phyloP scores from a whole-genome alignment of 2,888 invertebrate species.

The Molorchus minor region DNA sequence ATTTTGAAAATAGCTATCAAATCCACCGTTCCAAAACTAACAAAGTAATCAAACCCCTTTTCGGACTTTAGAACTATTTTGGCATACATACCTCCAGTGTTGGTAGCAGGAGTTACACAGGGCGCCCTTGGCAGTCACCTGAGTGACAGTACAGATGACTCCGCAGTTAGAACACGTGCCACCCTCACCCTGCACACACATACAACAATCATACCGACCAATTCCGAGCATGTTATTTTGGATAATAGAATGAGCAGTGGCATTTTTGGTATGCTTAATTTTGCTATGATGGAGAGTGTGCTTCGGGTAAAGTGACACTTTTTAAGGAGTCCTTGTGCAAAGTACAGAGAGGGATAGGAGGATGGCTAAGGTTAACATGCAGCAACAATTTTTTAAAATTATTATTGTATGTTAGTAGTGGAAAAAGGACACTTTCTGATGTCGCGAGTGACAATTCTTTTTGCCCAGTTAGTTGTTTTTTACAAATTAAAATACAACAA shows the following conservation, averaged over 20 bases:
- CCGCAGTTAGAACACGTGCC: conserved; percentile 71
- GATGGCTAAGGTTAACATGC: conserved; percentile 12
- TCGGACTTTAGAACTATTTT: conserved; percentile 20
- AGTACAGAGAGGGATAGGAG: neutral
- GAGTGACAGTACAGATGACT: conserved; percentile 77
- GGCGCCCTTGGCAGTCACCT: conserved; percentile 78
- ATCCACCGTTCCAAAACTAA: conserved; percentile 24
- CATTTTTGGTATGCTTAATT: neutral
- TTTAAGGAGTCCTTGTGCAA: neutral
- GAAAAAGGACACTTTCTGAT: conserved; percentile 28
- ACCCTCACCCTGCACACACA: conserved; percentile 63
- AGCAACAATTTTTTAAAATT: neutral
- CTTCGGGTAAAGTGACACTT: conserved; percentile 1
- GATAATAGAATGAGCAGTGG: conserved; percentile 23
- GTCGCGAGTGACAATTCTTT: conserved; percentile 3
- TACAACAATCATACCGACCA: conserved; percentile 60
- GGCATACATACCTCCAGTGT: conserved; percentile 81
- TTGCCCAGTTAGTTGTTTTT: neutral
- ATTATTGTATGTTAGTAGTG: conserved; percentile 11
- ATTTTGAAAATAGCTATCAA: no score
- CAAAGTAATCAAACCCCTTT: conserved; percentile 7
- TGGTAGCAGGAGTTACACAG: conserved; percentile 86
- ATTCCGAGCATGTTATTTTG: conserved; percentile 33
- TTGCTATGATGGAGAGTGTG: conserved; percentile 15
- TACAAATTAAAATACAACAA: no score